Base-by-base conservation (phyloP, 1,140 invertebrate genomes). In the Cherax quadricarinatus region DNA sequence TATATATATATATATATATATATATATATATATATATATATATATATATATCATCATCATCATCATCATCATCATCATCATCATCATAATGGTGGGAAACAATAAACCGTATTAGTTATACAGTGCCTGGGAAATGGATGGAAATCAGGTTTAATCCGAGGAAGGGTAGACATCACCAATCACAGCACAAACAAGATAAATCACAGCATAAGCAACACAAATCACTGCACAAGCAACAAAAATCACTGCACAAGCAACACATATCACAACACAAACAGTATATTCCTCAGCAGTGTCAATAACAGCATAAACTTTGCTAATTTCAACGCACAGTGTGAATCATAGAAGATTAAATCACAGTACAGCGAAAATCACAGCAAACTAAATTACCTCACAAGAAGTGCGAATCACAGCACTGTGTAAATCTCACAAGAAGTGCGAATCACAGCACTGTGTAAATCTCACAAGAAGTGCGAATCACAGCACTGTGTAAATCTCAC, bases 1-100 rank as follows among this genome's bases (percentile, higher is more conserved):
- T 83, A 83, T 83, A 80, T 83, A 83, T 83, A 83, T 83, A 83
- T 83, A 83, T 83, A 83, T 83, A 83, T 83, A 83, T 83, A 83
- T 83, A 80, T 83, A 83, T 83, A 48, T 83, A 83, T 83, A 48
- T 83, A 83, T 83, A 41, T 41, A 41, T 41, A 41, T 41, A 41
- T 41, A 41, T 41, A 41, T 41, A 41, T 41, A 41, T 41, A 70
- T 70, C 3, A 70, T 70, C 3, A 70, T 70, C 3, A 70, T 70
- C 3, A 70, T 70, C 3, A 70, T 70, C n/a, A 3, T 70, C n/a
- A 70, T 70, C n/a, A 70, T 70, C n/a, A 70, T 70, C 3, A 70
- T 70, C 3, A 70, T 70, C 66, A 70, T 70, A 6, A 80, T 80
- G 4, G 30, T 12, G 79, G 41, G 79, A 80, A 80, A 80, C 16